A percentile compares a stretch with the other conserved stretches of the same genome.
These are phyloP conservation scores for Micrastur ruficollis DNA, from an alignment of 2,797 vertebrate genomes.

Conservation along the genomic window DNA sequence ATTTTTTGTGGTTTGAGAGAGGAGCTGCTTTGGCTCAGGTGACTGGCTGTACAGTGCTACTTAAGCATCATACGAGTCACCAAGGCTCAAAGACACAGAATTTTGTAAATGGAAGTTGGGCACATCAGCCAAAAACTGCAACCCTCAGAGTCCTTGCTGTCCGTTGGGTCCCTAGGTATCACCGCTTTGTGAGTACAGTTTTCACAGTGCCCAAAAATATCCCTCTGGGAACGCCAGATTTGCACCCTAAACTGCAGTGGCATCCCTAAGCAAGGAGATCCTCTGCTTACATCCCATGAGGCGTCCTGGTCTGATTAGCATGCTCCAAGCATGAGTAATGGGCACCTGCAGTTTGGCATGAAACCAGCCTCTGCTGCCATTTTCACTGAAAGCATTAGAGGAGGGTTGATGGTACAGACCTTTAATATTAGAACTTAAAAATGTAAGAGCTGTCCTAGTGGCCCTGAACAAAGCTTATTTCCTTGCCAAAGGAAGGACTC, in stretches of 20 bases:
- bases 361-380: not conserved
- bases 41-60: not conserved
- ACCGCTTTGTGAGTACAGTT: not conserved
- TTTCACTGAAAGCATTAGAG: not conserved
- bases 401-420: not conserved
- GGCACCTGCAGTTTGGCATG: not conserved
- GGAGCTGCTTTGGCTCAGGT: not conserved
- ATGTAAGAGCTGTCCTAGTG: not conserved
- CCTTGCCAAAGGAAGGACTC: not conserved
- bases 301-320: not conserved
- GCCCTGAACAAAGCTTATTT: not conserved
- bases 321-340: accelerated
- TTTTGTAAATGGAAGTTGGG: not conserved
- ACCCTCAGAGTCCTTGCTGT: not conserved
- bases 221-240: not conserved
- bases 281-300: not conserved
- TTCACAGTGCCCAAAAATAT: not conserved
- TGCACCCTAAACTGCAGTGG: not conserved
- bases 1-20: not conserved
- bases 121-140: not conserved
- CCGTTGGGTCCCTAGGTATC: not conserved
- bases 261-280: not conserved
- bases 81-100: not conserved
- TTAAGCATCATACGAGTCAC: not conserved
- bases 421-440: not conserved